phyloP scores from a whole-genome alignment of 2,888 invertebrate species.

The Nomada ruficornis region DNA sequence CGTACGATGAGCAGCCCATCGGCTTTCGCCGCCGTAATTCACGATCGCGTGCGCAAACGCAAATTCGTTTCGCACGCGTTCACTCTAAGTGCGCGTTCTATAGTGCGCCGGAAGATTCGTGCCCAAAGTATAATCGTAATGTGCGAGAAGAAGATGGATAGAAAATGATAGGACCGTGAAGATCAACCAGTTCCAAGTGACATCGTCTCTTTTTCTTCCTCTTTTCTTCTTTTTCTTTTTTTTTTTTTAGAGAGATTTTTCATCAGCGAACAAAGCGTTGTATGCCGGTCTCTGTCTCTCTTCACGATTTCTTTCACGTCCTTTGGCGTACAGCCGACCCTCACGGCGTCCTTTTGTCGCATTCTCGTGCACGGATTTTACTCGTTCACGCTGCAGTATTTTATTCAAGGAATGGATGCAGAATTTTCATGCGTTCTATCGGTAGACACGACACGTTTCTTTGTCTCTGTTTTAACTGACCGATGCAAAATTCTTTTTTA shows the following conservation, averaged over 20 bases:
- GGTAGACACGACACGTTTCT: not conserved
- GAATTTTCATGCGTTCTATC: not conserved
- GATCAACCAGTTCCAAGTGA: conserved; percentile 8
- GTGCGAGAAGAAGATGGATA: conserved; percentile 11
- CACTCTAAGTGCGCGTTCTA: conserved; percentile 11
- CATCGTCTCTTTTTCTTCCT: not conserved
- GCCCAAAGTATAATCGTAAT: conserved; percentile 27
- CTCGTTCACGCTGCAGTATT: not conserved
- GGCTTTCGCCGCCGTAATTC: conserved; percentile 73
- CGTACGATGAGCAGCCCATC: conserved; percentile 63
- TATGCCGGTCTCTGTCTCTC: not conserved
- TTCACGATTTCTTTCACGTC: conserved; percentile 17
- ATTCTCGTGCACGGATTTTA: not conserved
- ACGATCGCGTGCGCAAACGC: conserved; percentile 21
- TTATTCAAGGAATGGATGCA: not conserved
- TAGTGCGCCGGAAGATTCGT: conserved; percentile 11
- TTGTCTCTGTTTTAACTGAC: not conserved
- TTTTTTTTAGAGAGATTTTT: conserved; percentile 7
- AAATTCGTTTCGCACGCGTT: conserved; percentile 27
- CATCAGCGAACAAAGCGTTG: conserved; percentile 7
- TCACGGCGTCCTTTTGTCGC: not conserved
- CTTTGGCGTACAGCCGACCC: not conserved
- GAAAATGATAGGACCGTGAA: conserved; percentile 7
- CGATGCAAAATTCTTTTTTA: not conserved
- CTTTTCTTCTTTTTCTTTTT: not conserved